Base-by-base conservation (phyloP, 2,113 vertebrate species). In the Eclectus roratus region DNA sequence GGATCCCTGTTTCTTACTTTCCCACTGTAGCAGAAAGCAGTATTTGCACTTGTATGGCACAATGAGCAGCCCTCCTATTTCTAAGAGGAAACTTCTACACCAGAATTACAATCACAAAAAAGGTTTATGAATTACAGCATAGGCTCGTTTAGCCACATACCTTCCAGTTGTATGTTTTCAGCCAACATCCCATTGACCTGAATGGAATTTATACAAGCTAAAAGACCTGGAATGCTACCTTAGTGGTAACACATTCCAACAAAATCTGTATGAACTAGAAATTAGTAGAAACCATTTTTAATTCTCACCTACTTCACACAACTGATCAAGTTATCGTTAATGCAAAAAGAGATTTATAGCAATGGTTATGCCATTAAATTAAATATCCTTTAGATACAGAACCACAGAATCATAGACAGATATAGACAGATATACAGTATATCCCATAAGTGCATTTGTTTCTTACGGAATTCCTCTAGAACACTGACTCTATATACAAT, bases 301-400 rank as follows among this genome's bases (percentile, higher is more conserved):
- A 89, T 94, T 95, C 35, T 86, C 53, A 86, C 76, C 61, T 81
- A 33, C 50, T 88, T 95, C 63, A n/a, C 47, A 55, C 39, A 87
- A 84, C 93, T 53, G 46, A 92, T 93, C 55, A 61, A 88, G 93
- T 81, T 88, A 88, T 93, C 70, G 55, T 87, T 82, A 94, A 94
- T 71, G 72, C 29, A 94, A 82, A 64, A 89, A 76, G 68, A 85
- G 60, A 93, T 64, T 88, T 83, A 94, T 68, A 88, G 43, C 53
- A 77, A 84, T 55, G 10, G 49, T 76, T 92, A 58, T 64, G 44
- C 29, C 49, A 64, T 82, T 89, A 90, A 93, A 85, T 82, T 83
- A 95, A 94, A 68, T 80, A 80, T 37, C 47, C 24, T 44, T 89
- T 91, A 90, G 37, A 79, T 58, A 58, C 13, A 58, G 33, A 58